Percentiles rank a stretch among this genome's conserved stretches.
These are phyloP conservation scores for Drosophila takahashii DNA, from an alignment of 1,140 invertebrate genomes.

Conservation along the genomic window DNA sequence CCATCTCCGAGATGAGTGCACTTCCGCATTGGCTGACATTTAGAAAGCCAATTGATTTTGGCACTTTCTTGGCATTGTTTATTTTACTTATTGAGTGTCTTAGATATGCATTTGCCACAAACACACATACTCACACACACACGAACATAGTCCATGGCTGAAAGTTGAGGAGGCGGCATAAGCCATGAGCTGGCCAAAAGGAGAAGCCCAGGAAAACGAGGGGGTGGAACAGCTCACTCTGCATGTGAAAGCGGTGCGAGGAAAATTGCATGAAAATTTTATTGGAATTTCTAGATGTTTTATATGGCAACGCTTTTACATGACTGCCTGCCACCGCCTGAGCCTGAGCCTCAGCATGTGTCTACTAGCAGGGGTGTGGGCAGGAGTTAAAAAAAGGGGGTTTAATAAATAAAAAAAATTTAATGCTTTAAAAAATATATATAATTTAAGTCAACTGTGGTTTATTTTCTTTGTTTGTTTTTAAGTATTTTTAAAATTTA, in stretches of 20 bases:
- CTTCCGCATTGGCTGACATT: slow-evolving; percentile 49
- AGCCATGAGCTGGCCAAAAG: slow-evolving; percentile 47
- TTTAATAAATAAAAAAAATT: too few species aligned
- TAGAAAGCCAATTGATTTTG: slow-evolving; percentile 66
- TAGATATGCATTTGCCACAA: slow-evolving; percentile 60
- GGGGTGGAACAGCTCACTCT: slow-evolving; percentile 30
- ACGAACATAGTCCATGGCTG: background rate
- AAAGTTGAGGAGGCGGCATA: slow-evolving; percentile 29
- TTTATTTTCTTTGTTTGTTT: too few species aligned
- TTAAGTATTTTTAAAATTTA: too few species aligned
- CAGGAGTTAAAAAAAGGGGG: background rate
- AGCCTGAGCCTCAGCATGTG: slow-evolving; percentile 40
- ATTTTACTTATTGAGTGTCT: slow-evolving; percentile 69
- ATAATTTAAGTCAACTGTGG: too few species aligned
- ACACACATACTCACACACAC: slow-evolving; percentile 18
- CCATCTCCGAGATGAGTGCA: slow-evolving; percentile 32
- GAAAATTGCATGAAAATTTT: slow-evolving; percentile 69
- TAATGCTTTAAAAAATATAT: too few species aligned
- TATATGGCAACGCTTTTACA: slow-evolving; percentile 65
- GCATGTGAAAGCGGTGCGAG: slow-evolving; percentile 46
- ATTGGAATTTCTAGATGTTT: slow-evolving; percentile 69
- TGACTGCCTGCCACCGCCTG: slow-evolving; percentile 58
- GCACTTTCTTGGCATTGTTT: slow-evolving; percentile 67
- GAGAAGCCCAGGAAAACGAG: slow-evolving; percentile 4
- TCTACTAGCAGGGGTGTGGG: background rate